A percentile compares a stretch with the other conserved stretches of the same genome.
These are phyloP conservation scores for Dolichallabes microphthalmus DNA, from an alignment of 2,113 vertebrate species.

Conservation along the genomic window DNA sequence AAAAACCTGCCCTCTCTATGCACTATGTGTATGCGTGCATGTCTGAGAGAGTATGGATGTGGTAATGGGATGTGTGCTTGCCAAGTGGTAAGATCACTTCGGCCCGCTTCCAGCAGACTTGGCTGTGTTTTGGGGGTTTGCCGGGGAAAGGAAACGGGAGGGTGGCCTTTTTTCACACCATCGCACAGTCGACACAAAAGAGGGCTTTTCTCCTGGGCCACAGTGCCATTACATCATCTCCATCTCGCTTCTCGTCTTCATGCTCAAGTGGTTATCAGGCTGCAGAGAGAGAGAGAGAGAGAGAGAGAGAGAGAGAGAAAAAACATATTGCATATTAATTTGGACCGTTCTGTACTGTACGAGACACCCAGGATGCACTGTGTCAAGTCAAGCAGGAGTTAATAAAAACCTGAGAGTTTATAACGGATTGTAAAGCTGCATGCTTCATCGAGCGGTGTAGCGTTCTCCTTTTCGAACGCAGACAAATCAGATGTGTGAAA, in stretches of 20 bases:
- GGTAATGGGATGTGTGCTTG: conserved; percentile 27
- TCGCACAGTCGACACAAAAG: conserved; percentile 70
- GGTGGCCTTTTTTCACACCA: conserved; percentile 61
- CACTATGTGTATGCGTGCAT: conserved; percentile 22
- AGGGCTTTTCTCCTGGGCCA: conserved; percentile 68
- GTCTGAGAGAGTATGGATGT: conserved; percentile 16
- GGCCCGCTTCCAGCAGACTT: conserved; percentile 63
- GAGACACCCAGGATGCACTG: neutral
- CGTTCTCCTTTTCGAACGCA: neutral
- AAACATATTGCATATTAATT: conserved; percentile 2
- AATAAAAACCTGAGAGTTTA: neutral
- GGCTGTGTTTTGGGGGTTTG: conserved; percentile 22
- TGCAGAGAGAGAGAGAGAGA: conserved; percentile 37
- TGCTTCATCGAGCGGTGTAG: neutral
- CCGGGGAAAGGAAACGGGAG: conserved; percentile 49
- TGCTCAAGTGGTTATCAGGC: conserved; percentile 60
- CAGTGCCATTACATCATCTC: conserved; percentile 77
- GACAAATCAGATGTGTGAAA: conserved; percentile 23
- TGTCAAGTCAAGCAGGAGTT: conserved; percentile 15
- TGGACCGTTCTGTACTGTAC: neutral
- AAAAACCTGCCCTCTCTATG: neutral
- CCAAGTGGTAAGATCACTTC: conserved; percentile 58
- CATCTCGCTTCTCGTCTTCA: conserved; percentile 64
- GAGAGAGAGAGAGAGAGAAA: neutral
- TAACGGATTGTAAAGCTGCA: neutral